Evolutionary conservation across 2,113 vertebrate genomes (phyloP).

Genomic region (Salvelinus fontinalis): DNA sequence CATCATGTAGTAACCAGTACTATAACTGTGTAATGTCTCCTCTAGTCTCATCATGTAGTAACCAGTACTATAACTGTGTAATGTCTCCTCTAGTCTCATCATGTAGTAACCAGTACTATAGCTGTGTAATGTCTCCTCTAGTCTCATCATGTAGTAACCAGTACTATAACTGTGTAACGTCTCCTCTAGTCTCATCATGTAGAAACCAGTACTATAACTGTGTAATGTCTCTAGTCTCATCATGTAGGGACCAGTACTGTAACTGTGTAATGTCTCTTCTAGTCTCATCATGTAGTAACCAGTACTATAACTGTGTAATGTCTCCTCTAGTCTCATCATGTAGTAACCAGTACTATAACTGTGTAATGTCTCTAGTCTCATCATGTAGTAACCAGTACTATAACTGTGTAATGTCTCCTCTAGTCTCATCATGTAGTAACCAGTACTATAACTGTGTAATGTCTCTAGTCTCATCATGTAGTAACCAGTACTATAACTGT

Average conservation of each 20-base stretch:
- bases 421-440: too few relatives aligned
- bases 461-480: too few relatives aligned
- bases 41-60: too few relatives aligned
- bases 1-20: constrained; percentile 76
- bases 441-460: too few relatives aligned
- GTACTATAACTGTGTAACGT: not conserved
- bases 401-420: too few relatives aligned
- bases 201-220: constrained; percentile 78
- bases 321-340: too few relatives aligned
- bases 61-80: too few relatives aligned
- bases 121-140: constrained; percentile 65
- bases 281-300: constrained; percentile 78
- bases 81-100: constrained; percentile 67
- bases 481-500: too few relatives aligned
- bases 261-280: constrained; percentile 26
- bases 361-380: too few relatives aligned
- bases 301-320: constrained; percentile 75
- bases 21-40: constrained; percentile 70
- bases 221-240: constrained; percentile 69
- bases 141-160: too few relatives aligned
- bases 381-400: too few relatives aligned
- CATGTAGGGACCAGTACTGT: constrained; percentile 76
- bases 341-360: too few relatives aligned
- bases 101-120: constrained; percentile 78
- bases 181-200: constrained; percentile 72